Percentiles rank a stretch among this genome's conserved stretches.
These are phyloP conservation scores for Pogonocherus hispidulus DNA, from an alignment of 2,888 invertebrate species.

Conservation along the genomic window DNA sequence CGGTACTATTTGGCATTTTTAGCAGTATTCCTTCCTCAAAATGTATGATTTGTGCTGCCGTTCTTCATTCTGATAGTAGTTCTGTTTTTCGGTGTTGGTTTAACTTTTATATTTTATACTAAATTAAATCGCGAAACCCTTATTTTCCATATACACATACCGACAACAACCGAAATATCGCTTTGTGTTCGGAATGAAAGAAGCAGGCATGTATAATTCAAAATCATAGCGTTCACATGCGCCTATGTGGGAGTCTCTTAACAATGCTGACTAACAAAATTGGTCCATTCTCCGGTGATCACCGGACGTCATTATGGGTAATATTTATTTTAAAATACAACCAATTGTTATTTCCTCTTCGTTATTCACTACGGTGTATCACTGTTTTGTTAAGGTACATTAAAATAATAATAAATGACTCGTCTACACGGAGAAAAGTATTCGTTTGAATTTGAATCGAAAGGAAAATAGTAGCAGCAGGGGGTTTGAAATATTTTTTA, in stretches of 20 bases:
- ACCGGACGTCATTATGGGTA: constrained; percentile 51
- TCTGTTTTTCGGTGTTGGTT: no score
- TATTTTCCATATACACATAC: no score
- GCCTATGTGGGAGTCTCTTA: constrained; percentile 48
- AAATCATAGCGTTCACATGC: constrained; percentile 45
- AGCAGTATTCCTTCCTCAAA: no score
- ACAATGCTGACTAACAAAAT: constrained; percentile 51
- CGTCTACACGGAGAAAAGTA: not conserved
- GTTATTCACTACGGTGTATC: constrained; percentile 39
- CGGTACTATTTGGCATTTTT: no score
- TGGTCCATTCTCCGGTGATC: constrained; percentile 50
- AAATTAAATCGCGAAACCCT: no score
- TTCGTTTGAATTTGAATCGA: not conserved
- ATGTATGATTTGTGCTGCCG: no score
- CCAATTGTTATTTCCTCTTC: constrained; percentile 49
- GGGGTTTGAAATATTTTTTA: no score
- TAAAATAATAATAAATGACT: constrained; percentile 42
- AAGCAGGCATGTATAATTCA: constrained; percentile 45
- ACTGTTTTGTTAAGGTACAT: constrained; percentile 44
- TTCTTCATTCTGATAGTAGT: no score
- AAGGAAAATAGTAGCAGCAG: no score
- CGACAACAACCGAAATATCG: not conserved
- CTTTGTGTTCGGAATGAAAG: constrained; percentile 17
- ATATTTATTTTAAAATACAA: constrained; percentile 51
- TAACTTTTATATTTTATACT: no score